Evolutionary conservation across 2,113 vertebrate species (phyloP), one percentile per base, ranked within the genome.

Genomic region (Onychorhynchus coronatus): DNA sequence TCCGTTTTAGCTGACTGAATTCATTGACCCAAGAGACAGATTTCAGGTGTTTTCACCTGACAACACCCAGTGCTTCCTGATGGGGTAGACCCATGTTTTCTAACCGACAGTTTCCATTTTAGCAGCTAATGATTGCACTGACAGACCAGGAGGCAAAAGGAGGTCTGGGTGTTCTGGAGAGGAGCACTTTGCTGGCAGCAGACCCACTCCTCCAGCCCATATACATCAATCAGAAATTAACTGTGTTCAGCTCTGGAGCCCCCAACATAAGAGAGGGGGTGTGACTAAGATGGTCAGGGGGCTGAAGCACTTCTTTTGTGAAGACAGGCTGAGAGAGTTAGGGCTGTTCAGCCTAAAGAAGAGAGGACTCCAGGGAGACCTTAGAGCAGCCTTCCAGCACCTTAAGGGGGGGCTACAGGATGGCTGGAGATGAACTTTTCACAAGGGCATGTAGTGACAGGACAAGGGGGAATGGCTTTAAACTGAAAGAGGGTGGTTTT

Each of bases 21-120:
- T 67, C 4, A 47, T 27, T 5, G 3, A 56, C 6, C 24, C 1
- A 0, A 52, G 44, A 39, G 44, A 65, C 33, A 76, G 62, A 79
- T 66, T 82, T 59, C 49, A 50, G 70, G 46, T 76, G 35, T 59
- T 85, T 72, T 84, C 47, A 44, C 24, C 74, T 0, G 0, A 13
- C 14, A 87, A 5, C 21, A 71, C 30, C 12, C 0, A 0, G 33
- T 1, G 3, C 14, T 58, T 71, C 37, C 66, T 62, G 42, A 35
- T 0, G 0, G 20, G 25, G 3, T 21, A 55, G 13, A 70, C 4
- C 17, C 0, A 0, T 5, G 6, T 47, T 6, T 1, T 42, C 41
- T 61, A 62, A 79, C 5, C 13, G 75, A 35, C 2, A 5, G 12
- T 62, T 73, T 78, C 71, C 14, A 2, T 19, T 24, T 49, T 28